Evolutionary conservation across 2,888 invertebrate genomes (phyloP).

Genomic region (Macropis europaea): DNA sequence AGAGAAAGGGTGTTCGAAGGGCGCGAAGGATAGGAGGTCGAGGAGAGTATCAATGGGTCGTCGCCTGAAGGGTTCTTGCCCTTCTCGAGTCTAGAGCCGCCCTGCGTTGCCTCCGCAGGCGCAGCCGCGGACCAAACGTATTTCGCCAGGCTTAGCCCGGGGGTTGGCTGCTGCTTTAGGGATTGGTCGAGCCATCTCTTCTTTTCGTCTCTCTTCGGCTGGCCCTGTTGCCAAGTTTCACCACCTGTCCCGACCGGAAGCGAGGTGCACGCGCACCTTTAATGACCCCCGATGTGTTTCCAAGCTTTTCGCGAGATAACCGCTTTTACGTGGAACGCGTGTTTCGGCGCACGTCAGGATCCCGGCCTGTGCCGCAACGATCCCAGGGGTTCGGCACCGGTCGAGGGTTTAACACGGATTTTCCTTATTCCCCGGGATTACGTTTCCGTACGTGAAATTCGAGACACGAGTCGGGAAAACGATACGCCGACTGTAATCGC

Average conservation of each 20-base stretch:
- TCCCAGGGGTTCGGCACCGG: background rate
- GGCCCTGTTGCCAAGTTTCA: conserved; percentile 46
- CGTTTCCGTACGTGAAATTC: conserved; percentile 11
- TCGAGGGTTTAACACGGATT: conserved; percentile 30
- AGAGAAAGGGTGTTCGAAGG: conserved; percentile 36
- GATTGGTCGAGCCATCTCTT: conserved; percentile 35
- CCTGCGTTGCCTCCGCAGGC: conserved; percentile 36
- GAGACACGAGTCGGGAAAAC: conserved; percentile 11
- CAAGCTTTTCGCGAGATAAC: conserved; percentile 1
- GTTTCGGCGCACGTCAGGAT: background rate
- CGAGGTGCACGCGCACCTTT: conserved; percentile 9
- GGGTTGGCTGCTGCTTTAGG: conserved; percentile 60
- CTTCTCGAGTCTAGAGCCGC: conserved; percentile 33
- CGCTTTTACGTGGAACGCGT: background rate
- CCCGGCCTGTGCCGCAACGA: background rate
- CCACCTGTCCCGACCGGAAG: conserved; percentile 38
- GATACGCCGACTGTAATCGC: background rate
- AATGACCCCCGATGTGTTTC: background rate
- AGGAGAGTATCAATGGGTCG: conserved; percentile 58
- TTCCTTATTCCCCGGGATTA: conserved; percentile 21
- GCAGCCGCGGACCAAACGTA: conserved; percentile 64
- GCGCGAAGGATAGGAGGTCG: conserved; percentile 29
- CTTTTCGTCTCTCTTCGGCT: conserved; percentile 22
- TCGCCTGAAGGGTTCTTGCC: conserved; percentile 54
- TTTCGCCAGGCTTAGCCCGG: conserved; percentile 65